Evolutionary conservation across 2,113 vertebrate genomes (phyloP).

Genomic region (Speoplatyrhinus poulsoni): DNA sequence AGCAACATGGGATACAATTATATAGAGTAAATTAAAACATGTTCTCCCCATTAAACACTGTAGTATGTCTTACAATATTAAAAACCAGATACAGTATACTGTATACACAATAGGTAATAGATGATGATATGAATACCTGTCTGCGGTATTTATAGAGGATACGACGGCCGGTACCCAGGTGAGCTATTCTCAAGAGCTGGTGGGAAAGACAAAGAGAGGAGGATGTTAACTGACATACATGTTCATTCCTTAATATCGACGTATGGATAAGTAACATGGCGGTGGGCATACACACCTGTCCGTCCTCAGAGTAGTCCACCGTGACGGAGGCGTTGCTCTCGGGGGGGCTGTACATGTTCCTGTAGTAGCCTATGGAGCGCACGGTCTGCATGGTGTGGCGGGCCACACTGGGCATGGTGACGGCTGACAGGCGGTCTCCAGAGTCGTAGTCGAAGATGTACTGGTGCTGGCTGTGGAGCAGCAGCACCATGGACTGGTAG

Average conservation of each 20-base stretch:
- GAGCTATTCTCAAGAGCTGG: conserved; percentile 89
- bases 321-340: conserved; percentile 96
- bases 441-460: conserved; percentile 98
- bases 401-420: conserved; percentile 98
- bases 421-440: conserved; percentile 89
- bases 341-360: conserved; percentile 95
- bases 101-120: too few species aligned
- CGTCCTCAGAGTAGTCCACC: conserved; percentile 96
- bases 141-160: conserved; percentile 92
- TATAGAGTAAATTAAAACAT: too few species aligned
- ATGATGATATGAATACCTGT: conserved; percentile 52
- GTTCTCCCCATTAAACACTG: too few species aligned
- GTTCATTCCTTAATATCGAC: too few species aligned
- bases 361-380: conserved; percentile 94
- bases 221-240: too few species aligned
- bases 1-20: too few species aligned
- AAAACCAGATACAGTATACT: too few species aligned
- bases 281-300: conserved; percentile 60
- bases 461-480: conserved; percentile 96
- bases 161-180: conserved; percentile 91
- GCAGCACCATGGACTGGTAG: conserved; percentile 93
- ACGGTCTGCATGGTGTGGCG: conserved; percentile 99
- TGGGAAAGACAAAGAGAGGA: conserved; percentile 11
- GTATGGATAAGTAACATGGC: too few species aligned
- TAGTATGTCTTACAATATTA: too few species aligned